A percentile compares a stretch with the other conserved stretches of the same genome.
Evolutionary conservation across 2,888 invertebrate genomes (phyloP).

Genomic region (Diaprepes abbreviatus): DNA sequence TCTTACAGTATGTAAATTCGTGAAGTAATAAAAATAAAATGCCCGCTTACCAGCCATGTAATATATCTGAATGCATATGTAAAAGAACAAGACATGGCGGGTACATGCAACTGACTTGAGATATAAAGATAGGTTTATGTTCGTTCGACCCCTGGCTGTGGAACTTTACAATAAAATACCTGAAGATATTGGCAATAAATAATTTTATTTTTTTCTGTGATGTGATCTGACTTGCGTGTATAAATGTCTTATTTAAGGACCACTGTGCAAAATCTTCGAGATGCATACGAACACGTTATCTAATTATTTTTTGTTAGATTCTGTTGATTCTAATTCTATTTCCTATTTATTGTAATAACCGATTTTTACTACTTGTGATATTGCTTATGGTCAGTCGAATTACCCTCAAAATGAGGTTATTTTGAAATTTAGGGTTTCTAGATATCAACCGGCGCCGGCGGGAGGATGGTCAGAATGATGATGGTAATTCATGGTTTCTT

Average conservation of each 20-base stretch:
- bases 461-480: no score
- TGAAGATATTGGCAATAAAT: constrained; percentile 1
- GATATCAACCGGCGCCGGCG: no score
- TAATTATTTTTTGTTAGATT: no score
- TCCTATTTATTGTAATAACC: no score
- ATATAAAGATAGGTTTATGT: constrained; percentile 60
- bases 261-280: no score
- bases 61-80: constrained; percentile 54
- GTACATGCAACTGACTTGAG: constrained; percentile 58
- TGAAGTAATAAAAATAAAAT: constrained; percentile 49
- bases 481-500: no score
- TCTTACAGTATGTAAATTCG: constrained; percentile 36
- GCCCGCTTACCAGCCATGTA: constrained; percentile 48
- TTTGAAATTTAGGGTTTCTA: no score
- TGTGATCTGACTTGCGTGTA: background rate
- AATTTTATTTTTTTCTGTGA: background rate
- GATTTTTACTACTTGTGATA: no score
- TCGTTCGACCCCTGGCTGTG: constrained; percentile 50
- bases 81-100: constrained; percentile 51
- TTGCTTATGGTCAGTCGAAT: no score
- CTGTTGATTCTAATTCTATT: no score
- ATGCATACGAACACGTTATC: no score
- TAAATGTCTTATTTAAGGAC: background rate
- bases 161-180: constrained; percentile 14
- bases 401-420: no score